These are phyloP conservation scores for Catagonus wagneri DNA, from an alignment of 2,113 vertebrate genomes.

Conservation along the genomic window DNA sequence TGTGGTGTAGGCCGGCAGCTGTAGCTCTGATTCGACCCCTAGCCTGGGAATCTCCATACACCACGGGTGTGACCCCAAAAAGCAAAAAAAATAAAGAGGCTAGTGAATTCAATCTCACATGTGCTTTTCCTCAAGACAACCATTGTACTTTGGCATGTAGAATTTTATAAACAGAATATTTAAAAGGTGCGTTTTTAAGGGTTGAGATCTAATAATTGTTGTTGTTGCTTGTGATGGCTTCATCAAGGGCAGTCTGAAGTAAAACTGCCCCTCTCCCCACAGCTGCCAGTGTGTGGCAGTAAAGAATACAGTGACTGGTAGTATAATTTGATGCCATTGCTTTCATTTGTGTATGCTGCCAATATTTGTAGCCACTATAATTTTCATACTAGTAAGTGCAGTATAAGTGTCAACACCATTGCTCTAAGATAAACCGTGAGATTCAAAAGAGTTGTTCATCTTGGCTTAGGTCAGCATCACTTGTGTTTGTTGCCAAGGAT, in stretches of 20 bases:
- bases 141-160: neutral
- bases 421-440: neutral
- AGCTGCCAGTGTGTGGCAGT: neutral
- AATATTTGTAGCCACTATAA: neutral
- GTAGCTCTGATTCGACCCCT: no score
- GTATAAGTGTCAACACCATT: neutral
- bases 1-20: no score
- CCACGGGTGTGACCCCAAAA: no score
- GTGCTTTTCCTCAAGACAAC: constrained; percentile 4
- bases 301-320: neutral
- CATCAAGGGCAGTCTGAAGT: neutral
- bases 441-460: neutral
- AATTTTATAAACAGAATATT: neutral
- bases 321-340: neutral
- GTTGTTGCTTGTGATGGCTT: neutral
- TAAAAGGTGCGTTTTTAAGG: neutral
- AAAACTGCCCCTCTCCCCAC: neutral
- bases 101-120: neutral
- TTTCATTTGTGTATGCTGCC: neutral
- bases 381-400: neutral
- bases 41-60: no score
- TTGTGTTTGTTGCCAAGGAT: constrained; percentile 6
- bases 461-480: neutral
- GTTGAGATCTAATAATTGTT: neutral
- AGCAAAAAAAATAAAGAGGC: no score